phyloP scores from a whole-genome alignment of 2,888 invertebrate genomes.

The Neoscelio sp. region DNA sequence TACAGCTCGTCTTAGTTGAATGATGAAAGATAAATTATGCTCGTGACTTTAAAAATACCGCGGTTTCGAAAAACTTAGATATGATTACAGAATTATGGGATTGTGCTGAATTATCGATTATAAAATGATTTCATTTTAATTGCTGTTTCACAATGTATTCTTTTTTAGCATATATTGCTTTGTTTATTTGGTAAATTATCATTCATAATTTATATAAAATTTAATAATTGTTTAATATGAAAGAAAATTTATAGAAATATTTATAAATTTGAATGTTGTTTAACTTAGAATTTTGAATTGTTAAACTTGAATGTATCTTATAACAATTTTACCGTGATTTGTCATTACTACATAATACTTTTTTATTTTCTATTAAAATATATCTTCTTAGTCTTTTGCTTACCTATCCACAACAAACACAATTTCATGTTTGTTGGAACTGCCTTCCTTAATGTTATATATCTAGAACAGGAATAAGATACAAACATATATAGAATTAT shows the following conservation, averaged over 20 bases:
- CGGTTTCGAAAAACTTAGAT: conserved; percentile 38
- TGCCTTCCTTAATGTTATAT: conserved; percentile 72
- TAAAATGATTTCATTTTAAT: conserved; percentile 12
- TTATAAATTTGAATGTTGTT: too few species aligned
- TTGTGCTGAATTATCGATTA: background rate
- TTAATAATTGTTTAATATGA: too few species aligned
- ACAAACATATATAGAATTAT: background rate
- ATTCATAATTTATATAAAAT: too few species aligned
- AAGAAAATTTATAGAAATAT: too few species aligned
- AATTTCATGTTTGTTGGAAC: conserved; percentile 78
- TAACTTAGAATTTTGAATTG: too few species aligned
- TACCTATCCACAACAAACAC: conserved; percentile 80
- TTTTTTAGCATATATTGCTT: too few species aligned
- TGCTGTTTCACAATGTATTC: conserved; percentile 36
- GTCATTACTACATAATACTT: too few species aligned
- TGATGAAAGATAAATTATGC: conserved; percentile 62
- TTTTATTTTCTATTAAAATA: too few species aligned
- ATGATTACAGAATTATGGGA: conserved; percentile 18
- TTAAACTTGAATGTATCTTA: too few species aligned
- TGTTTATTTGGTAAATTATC: too few species aligned
- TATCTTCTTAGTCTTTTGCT: conserved; percentile 54
- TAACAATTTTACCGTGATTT: too few species aligned
- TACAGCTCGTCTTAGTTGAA: conserved; percentile 53
- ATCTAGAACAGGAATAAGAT: conserved; percentile 68
- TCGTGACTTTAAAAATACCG: conserved; percentile 56